Base-by-base conservation (phyloP, 1,140 invertebrate genomes). In the Macrobrachium nipponense region DNA sequence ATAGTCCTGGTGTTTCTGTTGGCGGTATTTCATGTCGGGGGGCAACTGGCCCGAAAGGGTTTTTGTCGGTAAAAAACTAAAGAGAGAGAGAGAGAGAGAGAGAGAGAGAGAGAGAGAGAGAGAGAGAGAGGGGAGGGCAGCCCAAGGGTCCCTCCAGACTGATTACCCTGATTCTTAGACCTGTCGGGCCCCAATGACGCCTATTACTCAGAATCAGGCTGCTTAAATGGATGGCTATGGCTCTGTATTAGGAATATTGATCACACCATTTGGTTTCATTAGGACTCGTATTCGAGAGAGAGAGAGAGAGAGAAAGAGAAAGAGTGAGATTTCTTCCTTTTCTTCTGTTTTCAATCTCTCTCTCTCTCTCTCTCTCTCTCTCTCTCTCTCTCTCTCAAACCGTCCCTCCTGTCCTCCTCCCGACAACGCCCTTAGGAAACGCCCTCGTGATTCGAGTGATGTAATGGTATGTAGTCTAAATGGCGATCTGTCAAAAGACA, bases 181-280 rank as follows among this genome's bases (percentile, higher is more conserved):
- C 83, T 86, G 83, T 86, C 83, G 83, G 62, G 64, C 12, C 77
- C 83, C 76, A 86, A 86, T 86, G 83, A 86, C 66, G 83, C 36
- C 77, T 80, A 80, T 86, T 86, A 86, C 83, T 86, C 83, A 86
- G 83, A 80, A 86, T 86, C 83, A 86, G 83, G 77, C 77, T 66
- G 83, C 68, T 86, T 80, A 86, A 86, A 86, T 86, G 83, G 83
- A 86, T 86, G 83, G 76, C 83, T 80, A 86, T 79, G 83, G 83
- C 76, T 86, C 66, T 86, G 83, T 86, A 86, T 86, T 86, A 86
- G 83, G 83, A 86, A 86, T 86, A 86, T 86, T 86, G 83, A 86
- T 86, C 83, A 72, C 83, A 86, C 79, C 83, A 80, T 86, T 86
- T 86, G 83, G 76, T 86, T 80, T 86, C 83, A 86, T 86, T 86